Evolutionary conservation across 1,140 invertebrate species (phyloP), one percentile per base, ranked within the genome.

Genomic region (Eulimnadia texana): DNA sequence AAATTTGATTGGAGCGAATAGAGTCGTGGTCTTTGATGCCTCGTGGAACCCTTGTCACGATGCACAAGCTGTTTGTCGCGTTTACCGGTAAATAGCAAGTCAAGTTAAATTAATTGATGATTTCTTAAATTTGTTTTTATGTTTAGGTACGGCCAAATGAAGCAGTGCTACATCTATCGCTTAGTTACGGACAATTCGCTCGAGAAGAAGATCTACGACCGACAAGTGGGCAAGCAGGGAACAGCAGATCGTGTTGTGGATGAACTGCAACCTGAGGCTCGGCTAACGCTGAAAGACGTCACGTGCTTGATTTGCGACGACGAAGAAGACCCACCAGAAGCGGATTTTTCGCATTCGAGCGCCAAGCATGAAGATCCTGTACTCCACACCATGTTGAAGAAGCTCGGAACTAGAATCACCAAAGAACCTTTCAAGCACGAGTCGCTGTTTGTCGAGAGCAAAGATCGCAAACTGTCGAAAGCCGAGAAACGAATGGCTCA

Each of bases 11-110:
- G 95, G 94, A 23, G 96, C 96, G 0, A 98, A 97, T 76, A 77
- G 96, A 54, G 95, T 98, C 0, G 86, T 99, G 23, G 93, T 99
- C 28, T 88, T 98, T 68, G 96, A 99, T 76, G 94, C 94, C 42
- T 96, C 91, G 2, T 99, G 95, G 94, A 99, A 99, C 77, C 96
- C 96, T n/a, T 98, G 95, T 70, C 94, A 98, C 72, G 95, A 99
- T 71, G 96, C 93, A 1, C 95, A 99, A 74, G 95, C 95, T 56
- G 93, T 99, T 1, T 99, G 95, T 73, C 77, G 96, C 68, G 93
- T 99, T 42, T 99, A 98, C 72, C 81, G 93, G 72, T 80, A 65
- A 64, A 58, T 47, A 51, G 2, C 27, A 13, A 23, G 11, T 52
- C 25, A n/a, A 13, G 22, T 52, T 13, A 47, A 10, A 47, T 10